Evolutionary conservation across 2,888 invertebrate genomes (phyloP).

Genomic region (Dryomyza anilis): DNA sequence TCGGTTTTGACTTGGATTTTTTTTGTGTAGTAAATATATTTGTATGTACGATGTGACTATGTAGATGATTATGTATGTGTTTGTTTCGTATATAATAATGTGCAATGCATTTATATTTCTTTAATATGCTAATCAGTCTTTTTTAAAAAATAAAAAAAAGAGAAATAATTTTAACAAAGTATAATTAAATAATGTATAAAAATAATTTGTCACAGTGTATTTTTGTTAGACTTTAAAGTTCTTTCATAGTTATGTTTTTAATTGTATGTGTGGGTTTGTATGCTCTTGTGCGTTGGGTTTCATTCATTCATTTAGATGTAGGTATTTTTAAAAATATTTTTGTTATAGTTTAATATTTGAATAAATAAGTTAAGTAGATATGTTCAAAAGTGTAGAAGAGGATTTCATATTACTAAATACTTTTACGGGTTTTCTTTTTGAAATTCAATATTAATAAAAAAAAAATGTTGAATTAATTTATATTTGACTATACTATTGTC

Average conservation of each 20-base stretch:
- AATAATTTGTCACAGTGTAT: not conserved
- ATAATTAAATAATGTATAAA: not conserved
- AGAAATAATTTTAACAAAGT: not conserved
- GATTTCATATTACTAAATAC: not conserved
- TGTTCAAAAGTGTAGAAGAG: not conserved
- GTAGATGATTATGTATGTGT: not conserved
- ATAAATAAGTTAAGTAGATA: conserved; percentile 1
- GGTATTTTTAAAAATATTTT: not conserved
- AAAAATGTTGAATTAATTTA: not conserved
- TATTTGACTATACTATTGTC: conserved; percentile 4
- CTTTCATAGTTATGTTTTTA: no score
- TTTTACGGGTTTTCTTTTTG: not conserved
- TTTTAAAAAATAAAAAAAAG: not conserved
- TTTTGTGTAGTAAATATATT: not conserved
- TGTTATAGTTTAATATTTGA: no score
- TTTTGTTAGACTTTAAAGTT: no score
- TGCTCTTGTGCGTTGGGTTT: conserved; percentile 21
- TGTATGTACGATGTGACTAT: not conserved
- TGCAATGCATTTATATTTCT: not conserved
- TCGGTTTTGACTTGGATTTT: no score
- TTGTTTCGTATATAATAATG: not conserved
- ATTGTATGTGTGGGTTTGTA: no score
- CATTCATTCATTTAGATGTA: not conserved
- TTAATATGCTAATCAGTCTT: conserved; percentile 14
- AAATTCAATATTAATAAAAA: not conserved